phyloP scores from a whole-genome alignment of 2,113 vertebrate genomes.

The Pomatorhinus ruficollis region DNA sequence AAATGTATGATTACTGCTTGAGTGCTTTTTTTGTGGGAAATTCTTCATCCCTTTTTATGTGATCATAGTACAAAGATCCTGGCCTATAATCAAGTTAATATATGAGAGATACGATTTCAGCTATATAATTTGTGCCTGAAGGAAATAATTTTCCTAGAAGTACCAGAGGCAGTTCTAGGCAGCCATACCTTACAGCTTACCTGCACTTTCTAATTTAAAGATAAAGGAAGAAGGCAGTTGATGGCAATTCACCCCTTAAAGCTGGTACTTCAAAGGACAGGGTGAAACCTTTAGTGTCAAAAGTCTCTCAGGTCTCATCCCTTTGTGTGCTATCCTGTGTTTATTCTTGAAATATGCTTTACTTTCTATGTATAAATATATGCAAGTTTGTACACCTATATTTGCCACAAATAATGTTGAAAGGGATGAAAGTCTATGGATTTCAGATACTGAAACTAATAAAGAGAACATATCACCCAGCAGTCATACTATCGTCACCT shows the following conservation, averaged over 20 bases:
- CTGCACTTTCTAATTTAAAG: slow-evolving; percentile 1
- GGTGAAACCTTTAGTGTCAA: not conserved
- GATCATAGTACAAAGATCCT: not conserved
- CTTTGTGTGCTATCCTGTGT: not conserved
- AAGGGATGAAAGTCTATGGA: not conserved
- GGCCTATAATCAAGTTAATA: not conserved
- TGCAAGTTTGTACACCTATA: not conserved
- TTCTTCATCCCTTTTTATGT: not conserved
- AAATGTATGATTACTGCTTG: not conserved
- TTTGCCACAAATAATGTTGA: not conserved
- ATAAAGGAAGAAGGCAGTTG: not conserved
- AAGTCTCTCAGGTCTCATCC: not conserved
- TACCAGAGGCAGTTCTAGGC: not conserved
- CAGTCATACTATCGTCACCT: not conserved
- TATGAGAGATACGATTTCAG: not conserved
- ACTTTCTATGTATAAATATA: not conserved
- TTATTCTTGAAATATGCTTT: not conserved
- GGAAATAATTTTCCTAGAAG: not conserved
- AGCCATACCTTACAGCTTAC: not conserved
- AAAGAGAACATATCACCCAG: not conserved
- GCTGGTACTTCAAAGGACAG: not conserved
- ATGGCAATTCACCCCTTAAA: not conserved
- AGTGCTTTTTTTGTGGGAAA: not conserved
- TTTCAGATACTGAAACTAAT: not conserved
- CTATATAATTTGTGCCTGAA: not conserved